Base-by-base conservation (phyloP, 2,797 vertebrate species). In the Tachyglossus aculeatus region DNA sequence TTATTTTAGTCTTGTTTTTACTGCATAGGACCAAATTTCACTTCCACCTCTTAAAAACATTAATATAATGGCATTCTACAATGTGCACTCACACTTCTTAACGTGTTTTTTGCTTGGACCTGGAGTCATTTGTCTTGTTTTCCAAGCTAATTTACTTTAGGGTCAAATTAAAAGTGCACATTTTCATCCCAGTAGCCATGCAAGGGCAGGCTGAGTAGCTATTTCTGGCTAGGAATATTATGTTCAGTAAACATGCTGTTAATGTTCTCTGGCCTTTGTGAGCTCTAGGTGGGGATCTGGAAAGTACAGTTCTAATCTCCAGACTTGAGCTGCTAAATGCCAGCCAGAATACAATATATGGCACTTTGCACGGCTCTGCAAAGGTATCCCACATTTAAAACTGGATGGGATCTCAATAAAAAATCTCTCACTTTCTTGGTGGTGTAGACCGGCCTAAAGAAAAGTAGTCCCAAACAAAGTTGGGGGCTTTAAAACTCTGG, bases 1-100 rank as follows among this genome's bases (percentile, higher is more conserved):
- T 43, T 78, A 53, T 39, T 72, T 78, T 62, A 66, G 24, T 72
- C 52, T 71, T 79, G 57, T 73, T 10, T 21, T 71, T 9, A 14
- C 14, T 57, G 33, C 36, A 27, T 24, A 72, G 36, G 24, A 44
- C 16, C 33, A 16, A 40, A 50, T 27, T 2, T 52, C 71, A 55
- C 33, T 6, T 22, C 63, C 18, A n/a, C 22, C 21, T 29, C 48
- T 56, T 60, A 21, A 8, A 57, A 67, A 43, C 5, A 50, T 29
- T 41, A 15, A 18, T 29, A 16, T n/a, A 44, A 51, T 29, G 13
- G 16, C 29, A 22, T 36, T 27, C 2, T 29, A 7, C 44, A 12
- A 22, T 34, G 57, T 38, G 13, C 12, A 32, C 18, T 37, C 24
- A 38, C 33, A 19, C 7, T 47, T 15, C 21, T 40, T 15, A 25